Evolutionary conservation across 1,140 invertebrate genomes (phyloP), one percentile per base, ranked within the genome.

Genomic region (Rhyzopertha dominica): DNA sequence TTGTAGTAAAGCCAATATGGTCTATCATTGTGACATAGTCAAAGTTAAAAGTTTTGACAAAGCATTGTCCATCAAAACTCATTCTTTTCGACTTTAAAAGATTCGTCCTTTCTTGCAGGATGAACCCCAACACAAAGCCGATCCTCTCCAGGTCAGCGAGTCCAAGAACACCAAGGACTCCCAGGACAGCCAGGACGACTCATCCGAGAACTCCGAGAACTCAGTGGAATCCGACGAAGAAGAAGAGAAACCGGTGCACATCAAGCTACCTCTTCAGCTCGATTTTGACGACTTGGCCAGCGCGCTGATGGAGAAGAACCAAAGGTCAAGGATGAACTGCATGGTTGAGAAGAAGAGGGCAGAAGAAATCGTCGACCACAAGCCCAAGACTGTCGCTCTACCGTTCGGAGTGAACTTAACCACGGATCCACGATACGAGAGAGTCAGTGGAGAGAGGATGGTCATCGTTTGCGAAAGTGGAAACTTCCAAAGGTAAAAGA

Each of bases 381-480:
- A 84, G 71, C 71, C 80, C 0, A 80, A 80, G 61, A 79, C 72
- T 9, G 65, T 82, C 12, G 61, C 70, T 7, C 65, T 83, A 40
- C 81, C 81, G 4, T 81, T 82, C 55, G 81, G 83, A 47, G 67
- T 82, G 10, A 81, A 81, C 55, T 71, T 86, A 47, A 80, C 74
- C 50, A 85, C 83, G 18, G 82, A 86, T 68, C 82, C 83, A 8
- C 71, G 78, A 54, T 77, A 78, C 47, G 78, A 84, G 54, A 78
- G 81, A 52, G 73, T 90, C 38, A 84, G 80, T 48, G 87, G 87
- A 19, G 89, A 92, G 67, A 79, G 85, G 24, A 84, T 92, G 69
- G 82, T 85, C 7, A 89, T 92, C 60, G 81, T 87, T 54, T 92
- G 89, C 59, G 85, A 90, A 64, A 86, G 84, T 56, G 87, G 81